Conservation (phyloP, 2,113 vertebrate genomes). For the Platycercus adscitus region DNA sequence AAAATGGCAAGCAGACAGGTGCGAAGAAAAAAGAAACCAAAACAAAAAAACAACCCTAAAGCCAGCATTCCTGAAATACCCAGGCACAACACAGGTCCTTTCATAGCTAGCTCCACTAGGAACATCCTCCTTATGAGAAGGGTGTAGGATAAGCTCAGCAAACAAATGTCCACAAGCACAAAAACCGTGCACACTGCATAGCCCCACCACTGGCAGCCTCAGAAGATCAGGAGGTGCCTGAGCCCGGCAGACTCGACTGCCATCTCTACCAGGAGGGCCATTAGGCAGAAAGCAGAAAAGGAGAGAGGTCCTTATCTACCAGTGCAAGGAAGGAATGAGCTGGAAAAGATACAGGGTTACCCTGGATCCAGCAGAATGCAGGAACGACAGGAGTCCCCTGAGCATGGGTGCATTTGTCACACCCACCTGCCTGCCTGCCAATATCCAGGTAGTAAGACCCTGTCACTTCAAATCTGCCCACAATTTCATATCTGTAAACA, state of each 20-base stretch:
- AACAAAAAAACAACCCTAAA: background rate
- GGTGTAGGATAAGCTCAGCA: background rate
- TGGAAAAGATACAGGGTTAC: background rate
- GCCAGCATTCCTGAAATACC: background rate
- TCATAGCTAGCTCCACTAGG: background rate
- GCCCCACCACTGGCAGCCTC: background rate
- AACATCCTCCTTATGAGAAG: background rate
- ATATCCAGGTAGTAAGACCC: background rate
- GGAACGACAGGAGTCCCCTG: background rate
- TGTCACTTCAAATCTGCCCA: background rate
- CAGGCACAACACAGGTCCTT: background rate
- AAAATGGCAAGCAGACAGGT: background rate
- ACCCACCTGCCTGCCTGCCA: background rate
- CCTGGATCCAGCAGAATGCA: background rate
- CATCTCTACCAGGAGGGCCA: background rate
- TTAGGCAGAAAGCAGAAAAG: background rate
- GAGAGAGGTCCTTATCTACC: fast-evolving
- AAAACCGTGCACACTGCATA: background rate
- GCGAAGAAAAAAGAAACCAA: background rate
- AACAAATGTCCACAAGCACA: background rate
- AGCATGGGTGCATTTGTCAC: background rate
- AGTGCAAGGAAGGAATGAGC: background rate
- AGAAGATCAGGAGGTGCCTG: background rate
- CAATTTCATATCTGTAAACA: background rate
- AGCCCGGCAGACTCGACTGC: background rate